A percentile compares a stretch with the other conserved stretches of the same genome.
Evolutionary conservation across 2,797 vertebrate genomes (phyloP).

Genomic region (Notolabrus celidotus): DNA sequence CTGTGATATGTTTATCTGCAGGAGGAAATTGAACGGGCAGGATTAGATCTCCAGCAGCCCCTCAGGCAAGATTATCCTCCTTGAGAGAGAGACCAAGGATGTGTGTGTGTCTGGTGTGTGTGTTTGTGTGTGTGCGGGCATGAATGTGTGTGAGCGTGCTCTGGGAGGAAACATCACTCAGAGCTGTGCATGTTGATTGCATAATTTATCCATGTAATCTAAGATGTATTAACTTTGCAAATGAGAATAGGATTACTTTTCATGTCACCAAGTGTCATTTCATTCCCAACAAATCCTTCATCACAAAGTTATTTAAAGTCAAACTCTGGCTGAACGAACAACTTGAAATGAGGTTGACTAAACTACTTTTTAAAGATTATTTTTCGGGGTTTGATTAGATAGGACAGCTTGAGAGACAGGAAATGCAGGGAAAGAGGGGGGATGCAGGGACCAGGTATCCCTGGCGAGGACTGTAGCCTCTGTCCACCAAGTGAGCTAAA

Average conservation of each 20-base stretch:
- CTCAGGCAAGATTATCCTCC: slow-evolving; percentile 51
- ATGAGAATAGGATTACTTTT: not conserved
- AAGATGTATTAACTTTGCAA: not conserved
- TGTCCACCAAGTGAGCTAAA: no score
- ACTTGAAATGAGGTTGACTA: slow-evolving; percentile 12
- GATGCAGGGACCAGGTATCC: no score
- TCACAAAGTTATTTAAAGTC: not conserved
- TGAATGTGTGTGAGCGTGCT: not conserved
- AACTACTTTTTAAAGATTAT: not conserved
- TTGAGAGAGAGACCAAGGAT: slow-evolving; percentile 12
- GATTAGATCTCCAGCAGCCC: slow-evolving; percentile 59
- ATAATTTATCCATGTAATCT: slow-evolving; percentile 25
- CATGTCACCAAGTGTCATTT: slow-evolving; percentile 8
- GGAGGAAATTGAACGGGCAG: slow-evolving; percentile 57
- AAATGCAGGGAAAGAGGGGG: no score
- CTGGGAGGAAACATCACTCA: slow-evolving; percentile 8
- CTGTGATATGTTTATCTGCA: slow-evolving; percentile 47
- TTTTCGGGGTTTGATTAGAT: no score
- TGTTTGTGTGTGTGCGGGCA: not conserved
- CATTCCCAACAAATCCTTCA: slow-evolving; percentile 16
- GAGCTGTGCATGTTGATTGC: slow-evolving; percentile 9
- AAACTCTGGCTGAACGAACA: slow-evolving; percentile 18
- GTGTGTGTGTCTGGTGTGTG: no score
- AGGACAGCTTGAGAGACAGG: no score
- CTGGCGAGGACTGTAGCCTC: no score